phyloP scores from a whole-genome alignment of 2,113 vertebrate species.

The Aythya baeri region DNA sequence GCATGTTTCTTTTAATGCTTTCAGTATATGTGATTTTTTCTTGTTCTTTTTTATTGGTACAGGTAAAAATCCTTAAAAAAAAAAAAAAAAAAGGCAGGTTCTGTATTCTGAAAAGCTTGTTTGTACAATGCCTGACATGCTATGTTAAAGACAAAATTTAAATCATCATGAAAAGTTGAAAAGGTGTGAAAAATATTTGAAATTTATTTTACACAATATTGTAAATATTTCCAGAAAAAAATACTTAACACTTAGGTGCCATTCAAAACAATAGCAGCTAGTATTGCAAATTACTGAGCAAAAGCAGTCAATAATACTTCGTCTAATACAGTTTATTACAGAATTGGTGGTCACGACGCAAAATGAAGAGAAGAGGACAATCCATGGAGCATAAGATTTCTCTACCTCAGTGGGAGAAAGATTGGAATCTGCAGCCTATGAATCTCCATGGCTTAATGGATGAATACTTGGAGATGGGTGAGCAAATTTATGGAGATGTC shows the following conservation, averaged over 20 bases:
- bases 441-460: conserved; percentile 96
- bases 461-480: conserved; percentile 98
- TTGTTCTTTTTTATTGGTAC: background rate
- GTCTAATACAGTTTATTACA: conserved; percentile 86
- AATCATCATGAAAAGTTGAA: background rate
- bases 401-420: conserved; percentile 97
- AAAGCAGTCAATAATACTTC: background rate
- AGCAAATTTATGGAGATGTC: conserved; percentile 12
- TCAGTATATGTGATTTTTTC: accelerated
- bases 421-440: conserved; percentile 99
- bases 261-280: background rate
- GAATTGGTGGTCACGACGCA: conserved; percentile 98
- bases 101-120: background rate
- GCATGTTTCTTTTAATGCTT: background rate
- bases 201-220: background rate
- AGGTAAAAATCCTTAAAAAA: too few species aligned
- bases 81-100: background rate
- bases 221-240: background rate
- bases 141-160: background rate
- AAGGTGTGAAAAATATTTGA: background rate
- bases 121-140: background rate
- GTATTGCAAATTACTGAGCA: background rate
- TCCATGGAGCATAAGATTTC: conserved; percentile 85
- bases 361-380: conserved; percentile 89
- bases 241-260: background rate